Conservation (phyloP, 2,888 invertebrate species). For the Oscheius sp. region DNA sequence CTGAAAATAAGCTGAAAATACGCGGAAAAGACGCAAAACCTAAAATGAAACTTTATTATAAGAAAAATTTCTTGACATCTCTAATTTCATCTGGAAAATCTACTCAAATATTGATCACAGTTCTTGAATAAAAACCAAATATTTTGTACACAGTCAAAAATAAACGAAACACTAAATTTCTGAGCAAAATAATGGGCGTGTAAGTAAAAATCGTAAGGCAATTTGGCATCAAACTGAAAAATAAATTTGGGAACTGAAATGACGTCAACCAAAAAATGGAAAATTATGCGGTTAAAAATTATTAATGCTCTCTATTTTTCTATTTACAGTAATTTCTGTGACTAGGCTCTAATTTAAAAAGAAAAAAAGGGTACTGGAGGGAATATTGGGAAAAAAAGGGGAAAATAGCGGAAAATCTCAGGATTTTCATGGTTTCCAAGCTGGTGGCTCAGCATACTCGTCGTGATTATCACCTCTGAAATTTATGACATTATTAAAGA, state of each 20-base stretch:
- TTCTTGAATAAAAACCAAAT: background rate
- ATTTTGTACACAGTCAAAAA: background rate
- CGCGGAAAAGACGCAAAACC: no score
- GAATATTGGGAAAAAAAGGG: background rate
- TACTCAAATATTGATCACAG: background rate
- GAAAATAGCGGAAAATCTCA: background rate
- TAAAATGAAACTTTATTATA: background rate
- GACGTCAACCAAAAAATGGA: background rate
- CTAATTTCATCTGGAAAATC: background rate
- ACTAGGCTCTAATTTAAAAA: background rate
- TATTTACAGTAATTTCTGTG: no score
- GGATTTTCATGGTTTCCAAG: conserved; percentile 15
- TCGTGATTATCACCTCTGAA: conserved; percentile 25
- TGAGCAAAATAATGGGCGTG: background rate
- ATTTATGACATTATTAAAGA: background rate
- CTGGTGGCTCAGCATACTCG: conserved; percentile 26
- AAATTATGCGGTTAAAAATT: background rate
- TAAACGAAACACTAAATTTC: background rate
- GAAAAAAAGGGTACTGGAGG: background rate
- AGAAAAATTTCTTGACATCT: no score
- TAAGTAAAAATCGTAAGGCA: background rate
- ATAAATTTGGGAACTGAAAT: background rate
- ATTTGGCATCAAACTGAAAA: background rate
- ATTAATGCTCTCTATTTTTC: background rate
- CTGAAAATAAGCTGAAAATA: no score